phyloP scores from a whole-genome alignment of 2,113 vertebrate genomes.

The Channa argus region DNA sequence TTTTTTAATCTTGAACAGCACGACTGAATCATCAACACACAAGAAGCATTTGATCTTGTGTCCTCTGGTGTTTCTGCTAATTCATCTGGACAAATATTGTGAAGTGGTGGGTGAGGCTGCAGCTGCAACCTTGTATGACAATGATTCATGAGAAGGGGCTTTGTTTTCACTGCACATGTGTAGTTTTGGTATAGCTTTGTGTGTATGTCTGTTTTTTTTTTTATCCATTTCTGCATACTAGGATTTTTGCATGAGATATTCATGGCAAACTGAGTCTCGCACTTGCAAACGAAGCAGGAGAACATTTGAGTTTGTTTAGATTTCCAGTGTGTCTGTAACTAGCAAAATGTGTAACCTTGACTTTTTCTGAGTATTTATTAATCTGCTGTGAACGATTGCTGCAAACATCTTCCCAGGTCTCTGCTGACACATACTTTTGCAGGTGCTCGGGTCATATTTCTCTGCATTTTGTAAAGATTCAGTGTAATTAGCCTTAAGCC shows the following conservation, averaged over 20 bases:
- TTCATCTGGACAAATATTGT: slow-evolving; percentile 40
- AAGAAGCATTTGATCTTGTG: slow-evolving; percentile 4
- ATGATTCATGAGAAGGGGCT: background rate
- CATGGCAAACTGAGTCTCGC: background rate
- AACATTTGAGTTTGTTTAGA: background rate
- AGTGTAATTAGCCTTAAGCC: background rate
- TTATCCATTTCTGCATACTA: too few relatives aligned
- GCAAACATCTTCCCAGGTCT: background rate
- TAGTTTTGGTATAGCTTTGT: too few relatives aligned
- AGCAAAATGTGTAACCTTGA: background rate
- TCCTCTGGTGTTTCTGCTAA: slow-evolving; percentile 6
- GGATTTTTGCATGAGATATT: too few relatives aligned
- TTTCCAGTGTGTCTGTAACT: background rate
- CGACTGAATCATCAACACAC: background rate
- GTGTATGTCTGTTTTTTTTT: too few relatives aligned
- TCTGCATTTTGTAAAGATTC: background rate
- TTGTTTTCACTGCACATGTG: background rate
- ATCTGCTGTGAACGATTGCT: background rate
- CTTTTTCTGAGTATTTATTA: background rate
- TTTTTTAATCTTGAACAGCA: background rate
- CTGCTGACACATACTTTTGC: slow-evolving; percentile 6
- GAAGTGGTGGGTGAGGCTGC: background rate
- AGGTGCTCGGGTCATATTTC: background rate
- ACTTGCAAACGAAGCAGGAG: background rate
- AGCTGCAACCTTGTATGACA: background rate